Evolutionary conservation across 2,888 invertebrate genomes (phyloP).

Genomic region (Xestia rhomboidea): DNA sequence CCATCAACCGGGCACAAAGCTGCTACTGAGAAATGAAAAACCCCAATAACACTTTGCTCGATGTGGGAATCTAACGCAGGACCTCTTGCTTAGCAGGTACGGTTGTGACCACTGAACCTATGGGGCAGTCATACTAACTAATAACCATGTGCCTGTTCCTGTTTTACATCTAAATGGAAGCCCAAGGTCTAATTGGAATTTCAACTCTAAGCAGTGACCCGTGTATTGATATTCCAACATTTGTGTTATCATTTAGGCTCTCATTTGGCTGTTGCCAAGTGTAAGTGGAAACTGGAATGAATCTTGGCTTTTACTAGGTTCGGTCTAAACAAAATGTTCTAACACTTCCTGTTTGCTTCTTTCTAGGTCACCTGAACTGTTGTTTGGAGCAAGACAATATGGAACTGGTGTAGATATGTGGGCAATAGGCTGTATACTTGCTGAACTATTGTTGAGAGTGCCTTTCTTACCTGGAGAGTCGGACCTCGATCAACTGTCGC

Average conservation of each 20-base stretch:
- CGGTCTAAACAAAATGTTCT: not conserved
- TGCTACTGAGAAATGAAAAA: no score
- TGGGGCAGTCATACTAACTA: not conserved
- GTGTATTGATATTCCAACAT: not conserved
- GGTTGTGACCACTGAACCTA: no score
- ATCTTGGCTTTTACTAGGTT: not conserved
- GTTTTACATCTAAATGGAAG: no score
- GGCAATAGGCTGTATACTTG: slow-evolving; percentile 99
- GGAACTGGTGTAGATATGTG: slow-evolving; percentile 99
- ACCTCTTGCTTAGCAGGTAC: no score
- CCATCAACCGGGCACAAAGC: no score
- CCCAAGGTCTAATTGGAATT: not conserved
- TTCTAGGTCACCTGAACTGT: slow-evolving; percentile 95
- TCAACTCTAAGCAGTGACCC: not conserved
- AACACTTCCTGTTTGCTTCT: not conserved
- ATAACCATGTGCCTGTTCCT: no score
- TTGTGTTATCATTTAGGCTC: not conserved
- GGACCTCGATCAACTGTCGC: slow-evolving; percentile 98
- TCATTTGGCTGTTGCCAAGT: not conserved
- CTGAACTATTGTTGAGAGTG: slow-evolving; percentile 96
- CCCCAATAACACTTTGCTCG: no score
- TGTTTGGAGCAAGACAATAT: slow-evolving; percentile 98
- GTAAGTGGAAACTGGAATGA: not conserved
- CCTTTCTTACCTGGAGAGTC: slow-evolving; percentile 99
- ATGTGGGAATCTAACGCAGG: no score